Base-by-base conservation (phyloP, 2,797 vertebrate species). In the Pteronotus mesoamericanus region DNA sequence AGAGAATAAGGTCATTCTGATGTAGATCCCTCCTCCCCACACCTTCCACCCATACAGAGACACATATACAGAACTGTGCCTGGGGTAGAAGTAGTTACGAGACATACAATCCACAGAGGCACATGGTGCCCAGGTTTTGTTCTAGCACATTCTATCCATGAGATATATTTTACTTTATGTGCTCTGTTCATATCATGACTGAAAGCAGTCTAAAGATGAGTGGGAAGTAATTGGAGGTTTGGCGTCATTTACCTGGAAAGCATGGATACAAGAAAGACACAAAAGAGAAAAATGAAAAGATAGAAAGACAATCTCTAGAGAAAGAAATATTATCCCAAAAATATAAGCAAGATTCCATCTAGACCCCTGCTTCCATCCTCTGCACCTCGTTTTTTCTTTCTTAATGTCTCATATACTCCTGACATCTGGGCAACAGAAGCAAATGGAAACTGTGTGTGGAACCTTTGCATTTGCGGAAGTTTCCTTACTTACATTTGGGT, bases 281-380 rank as follows among this genome's bases (percentile, higher is more conserved):
- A 92, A 72, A 44, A 93, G 34, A 95, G 48, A 93, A 87, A 83
- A 92, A 61, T 59, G 26, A 86, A 86, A 86, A 57, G 6, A 51
- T 78, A 64, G 12, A 91, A 86, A 66, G 55, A 85, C 24, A 80
- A 90, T 71, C 22, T 32, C 39, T 37, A 7, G 34, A 95, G 59
- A 92, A 88, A 94, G 6, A 78, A 74, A 51, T 78, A 80, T 82
- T 87, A 95, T 78, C 71, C 55, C 42, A 82, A 39, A 75, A 19
- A 92, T 48, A 90, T 53, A 77, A 68, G n/a, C 34, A 77, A 86
- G 32, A 79, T 44, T 84, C 21, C 29, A 88, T 32, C n/a, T 74
- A 39, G 3, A 83, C 4, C 19, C n/a, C 10, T 72, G 26, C 19
- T 71, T 85, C 53, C 68, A 34, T 29, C 10, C 37, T 75, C 59